A percentile compares a stretch with the other conserved stretches of the same genome.
Conservation (phyloP, 2,888 invertebrate genomes). For the Nowickia ferox region DNA sequence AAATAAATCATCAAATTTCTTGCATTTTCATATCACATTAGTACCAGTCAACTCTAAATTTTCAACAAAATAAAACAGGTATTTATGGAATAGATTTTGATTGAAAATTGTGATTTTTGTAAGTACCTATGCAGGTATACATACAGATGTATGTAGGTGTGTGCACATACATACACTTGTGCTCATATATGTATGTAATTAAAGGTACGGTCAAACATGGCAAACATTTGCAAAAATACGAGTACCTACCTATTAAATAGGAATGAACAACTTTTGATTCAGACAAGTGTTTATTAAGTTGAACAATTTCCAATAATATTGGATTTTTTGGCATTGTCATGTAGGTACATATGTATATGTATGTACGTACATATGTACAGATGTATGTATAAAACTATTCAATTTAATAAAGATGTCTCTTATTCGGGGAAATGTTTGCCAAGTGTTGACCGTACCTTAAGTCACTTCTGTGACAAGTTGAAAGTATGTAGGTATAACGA, state of each 20-base stretch:
- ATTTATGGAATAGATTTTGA: not conserved
- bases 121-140: no score
- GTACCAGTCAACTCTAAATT: slow-evolving; percentile 42
- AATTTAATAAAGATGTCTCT: no score
- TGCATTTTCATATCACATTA: slow-evolving; percentile 44
- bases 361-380: slow-evolving; percentile 11
- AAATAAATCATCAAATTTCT: slow-evolving; percentile 27
- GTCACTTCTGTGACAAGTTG: no score
- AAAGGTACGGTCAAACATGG: no score
- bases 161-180: not conserved
- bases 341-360: not conserved
- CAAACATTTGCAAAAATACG: not conserved
- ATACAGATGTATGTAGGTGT: not conserved
- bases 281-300: not conserved
- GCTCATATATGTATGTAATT: no score
- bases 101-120: no score
- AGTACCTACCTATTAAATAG: not conserved
- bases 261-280: not conserved
- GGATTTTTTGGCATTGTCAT: no score
- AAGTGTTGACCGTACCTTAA: no score
- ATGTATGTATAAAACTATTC: not conserved
- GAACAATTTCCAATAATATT: not conserved
- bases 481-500: no score
- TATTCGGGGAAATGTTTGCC: no score
- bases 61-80: not conserved